Conservation (phyloP, 2,888 invertebrate genomes). For the Limnephilus rhombicus region DNA sequence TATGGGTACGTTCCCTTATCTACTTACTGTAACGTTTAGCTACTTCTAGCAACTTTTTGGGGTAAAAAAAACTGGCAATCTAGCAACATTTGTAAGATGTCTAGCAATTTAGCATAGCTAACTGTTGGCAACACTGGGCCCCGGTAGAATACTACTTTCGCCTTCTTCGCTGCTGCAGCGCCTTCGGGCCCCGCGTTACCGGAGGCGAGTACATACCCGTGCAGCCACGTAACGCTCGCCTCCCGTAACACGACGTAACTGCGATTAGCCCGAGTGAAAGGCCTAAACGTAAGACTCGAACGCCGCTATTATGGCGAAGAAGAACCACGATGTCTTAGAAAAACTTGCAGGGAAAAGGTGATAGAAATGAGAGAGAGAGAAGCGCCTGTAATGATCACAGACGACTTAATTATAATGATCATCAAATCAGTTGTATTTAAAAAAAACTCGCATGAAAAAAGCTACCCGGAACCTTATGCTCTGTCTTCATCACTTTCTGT, state of each 20-base stretch:
- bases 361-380: not conserved
- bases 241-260: constrained; percentile 30
- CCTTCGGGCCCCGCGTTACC: constrained; percentile 21
- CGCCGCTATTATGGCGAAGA: not conserved
- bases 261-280: constrained; percentile 15
- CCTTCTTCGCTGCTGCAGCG: not conserved
- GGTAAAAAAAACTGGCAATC: too few species aligned
- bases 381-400: not conserved
- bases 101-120: too few species aligned
- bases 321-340: not conserved
- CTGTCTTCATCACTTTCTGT: not conserved
- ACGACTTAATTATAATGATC: not conserved
- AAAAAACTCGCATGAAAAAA: not conserved
- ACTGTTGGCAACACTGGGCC: too few species aligned
- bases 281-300: not conserved
- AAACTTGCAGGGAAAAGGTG: not conserved
- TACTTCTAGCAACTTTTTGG: too few species aligned
- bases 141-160: constrained; percentile 14
- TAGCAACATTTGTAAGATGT: too few species aligned
- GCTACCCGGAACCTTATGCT: not conserved
- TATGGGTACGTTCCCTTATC: too few species aligned
- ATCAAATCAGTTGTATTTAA: not conserved
- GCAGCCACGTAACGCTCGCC: constrained; percentile 24
- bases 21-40: too few species aligned
- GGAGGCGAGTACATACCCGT: constrained; percentile 3